phyloP scores from a whole-genome alignment of 1,140 invertebrate species.

The Ladona fulva region DNA sequence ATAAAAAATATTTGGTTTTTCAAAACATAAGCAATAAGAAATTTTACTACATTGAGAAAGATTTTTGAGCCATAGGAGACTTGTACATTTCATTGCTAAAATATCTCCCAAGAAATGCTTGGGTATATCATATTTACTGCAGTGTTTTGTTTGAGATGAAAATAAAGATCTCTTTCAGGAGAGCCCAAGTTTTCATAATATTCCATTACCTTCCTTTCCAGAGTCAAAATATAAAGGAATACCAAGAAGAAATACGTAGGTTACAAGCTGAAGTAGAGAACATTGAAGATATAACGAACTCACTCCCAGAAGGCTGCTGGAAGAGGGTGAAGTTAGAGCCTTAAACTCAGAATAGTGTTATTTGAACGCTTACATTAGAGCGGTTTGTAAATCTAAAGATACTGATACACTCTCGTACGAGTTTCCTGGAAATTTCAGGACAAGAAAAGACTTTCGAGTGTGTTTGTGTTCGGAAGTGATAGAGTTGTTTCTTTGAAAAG shows the following conservation, averaged over 20 bases:
- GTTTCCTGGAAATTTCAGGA: background rate
- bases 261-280: constrained; percentile 74
- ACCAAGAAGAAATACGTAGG: constrained; percentile 65
- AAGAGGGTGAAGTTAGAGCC: constrained; percentile 46
- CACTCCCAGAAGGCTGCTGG: constrained; percentile 76
- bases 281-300: constrained; percentile 70
- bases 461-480: background rate
- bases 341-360: constrained; percentile 25
- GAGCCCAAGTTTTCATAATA: too few species aligned
- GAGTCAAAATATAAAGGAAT: constrained; percentile 68
- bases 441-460: background rate
- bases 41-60: too few species aligned
- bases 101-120: too few species aligned
- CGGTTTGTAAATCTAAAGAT: background rate
- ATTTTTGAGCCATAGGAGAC: too few species aligned
- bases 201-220: constrained; percentile 43
- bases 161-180: too few species aligned
- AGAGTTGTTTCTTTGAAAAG: constrained; percentile 1
- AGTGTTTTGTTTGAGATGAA: too few species aligned
- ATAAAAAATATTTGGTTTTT: too few species aligned
- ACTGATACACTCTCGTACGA: background rate
- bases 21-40: too few species aligned
- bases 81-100: too few species aligned
- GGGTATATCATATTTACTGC: too few species aligned
- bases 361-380: background rate